phyloP scores from a whole-genome alignment of 2,888 invertebrate genomes.

The Lycia hirtaria region DNA sequence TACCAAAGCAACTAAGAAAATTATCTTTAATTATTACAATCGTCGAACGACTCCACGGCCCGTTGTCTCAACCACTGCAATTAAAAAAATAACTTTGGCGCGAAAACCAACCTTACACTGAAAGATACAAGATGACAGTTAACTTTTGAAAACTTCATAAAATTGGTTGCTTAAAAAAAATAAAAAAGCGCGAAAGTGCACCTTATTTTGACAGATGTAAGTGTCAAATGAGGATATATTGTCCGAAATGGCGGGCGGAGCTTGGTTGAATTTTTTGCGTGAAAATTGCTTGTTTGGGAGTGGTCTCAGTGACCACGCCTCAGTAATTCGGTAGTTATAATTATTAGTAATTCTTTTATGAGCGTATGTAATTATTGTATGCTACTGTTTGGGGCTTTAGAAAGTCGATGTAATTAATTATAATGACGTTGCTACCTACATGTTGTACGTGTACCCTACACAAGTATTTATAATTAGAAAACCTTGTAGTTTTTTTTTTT shows the following conservation, averaged over 20 bases:
- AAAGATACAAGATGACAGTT: conserved; percentile 20
- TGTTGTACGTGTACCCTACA: too few relatives aligned
- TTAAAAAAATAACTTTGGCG: conserved; percentile 27
- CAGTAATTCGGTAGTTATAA: conserved; percentile 22
- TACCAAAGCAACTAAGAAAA: conserved; percentile 57
- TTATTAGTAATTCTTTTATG: conserved; percentile 19
- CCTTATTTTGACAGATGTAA: conserved; percentile 38
- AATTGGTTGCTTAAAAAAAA: conserved; percentile 15
- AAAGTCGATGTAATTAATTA: conserved; percentile 12
- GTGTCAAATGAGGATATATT: conserved; percentile 31
- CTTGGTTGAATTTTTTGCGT: conserved; percentile 34
- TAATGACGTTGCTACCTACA: conserved; percentile 15
- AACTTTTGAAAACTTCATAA: conserved; percentile 5
- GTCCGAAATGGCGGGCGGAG: conserved; percentile 39
- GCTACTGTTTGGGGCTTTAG: conserved; percentile 28
- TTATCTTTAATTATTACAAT: conserved; percentile 59
- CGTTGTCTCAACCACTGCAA: background rate
- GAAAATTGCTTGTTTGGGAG: conserved; percentile 41
- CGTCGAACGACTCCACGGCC: conserved; percentile 32
- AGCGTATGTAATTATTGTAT: conserved; percentile 22
- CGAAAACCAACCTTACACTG: conserved; percentile 33
- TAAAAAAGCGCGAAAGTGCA: conserved; percentile 27
- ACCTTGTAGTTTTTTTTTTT: background rate
- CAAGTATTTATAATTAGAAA: too few relatives aligned
- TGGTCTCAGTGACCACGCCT: conserved; percentile 35